Percentiles rank a stretch among this genome's conserved stretches.
Conservation (phyloP, 1,140 invertebrate species). For the Aphelenchoides fujianensis region DNA sequence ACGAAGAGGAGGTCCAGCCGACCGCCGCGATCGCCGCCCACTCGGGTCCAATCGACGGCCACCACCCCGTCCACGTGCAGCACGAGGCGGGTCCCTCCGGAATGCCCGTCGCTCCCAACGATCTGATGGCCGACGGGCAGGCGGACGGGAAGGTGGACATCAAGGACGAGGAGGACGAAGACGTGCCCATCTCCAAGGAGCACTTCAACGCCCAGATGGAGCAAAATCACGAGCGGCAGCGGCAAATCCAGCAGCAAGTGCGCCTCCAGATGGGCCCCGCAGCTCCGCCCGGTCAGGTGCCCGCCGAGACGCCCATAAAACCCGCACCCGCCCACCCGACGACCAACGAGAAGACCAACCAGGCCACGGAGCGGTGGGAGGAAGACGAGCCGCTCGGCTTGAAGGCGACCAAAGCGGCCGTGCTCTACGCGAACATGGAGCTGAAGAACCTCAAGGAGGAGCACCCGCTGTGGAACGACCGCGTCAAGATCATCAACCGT, state of each 20-base stretch:
- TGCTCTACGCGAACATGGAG: constrained; percentile 90
- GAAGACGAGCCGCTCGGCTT: constrained; percentile 85
- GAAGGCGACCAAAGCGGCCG: constrained; percentile 88
- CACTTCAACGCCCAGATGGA: constrained; percentile 33
- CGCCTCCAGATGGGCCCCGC: constrained; percentile 67
- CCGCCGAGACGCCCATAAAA: not conserved
- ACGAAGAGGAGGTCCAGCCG: not conserved
- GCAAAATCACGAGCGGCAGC: constrained; percentile 33
- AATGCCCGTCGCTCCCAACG: not conserved
- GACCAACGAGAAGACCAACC: constrained; percentile 71
- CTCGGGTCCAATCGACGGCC: not conserved
- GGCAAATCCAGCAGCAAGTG: constrained; percentile 56
- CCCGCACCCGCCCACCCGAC: constrained; percentile 63
- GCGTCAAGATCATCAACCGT: constrained; percentile 86
- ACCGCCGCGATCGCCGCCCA: no score
- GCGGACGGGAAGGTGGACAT: not conserved
- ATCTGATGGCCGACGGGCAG: not conserved
- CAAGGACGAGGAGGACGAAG: constrained; percentile 8
- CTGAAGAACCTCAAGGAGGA: constrained; percentile 87
- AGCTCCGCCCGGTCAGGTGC: constrained; percentile 13
- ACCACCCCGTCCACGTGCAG: not conserved
- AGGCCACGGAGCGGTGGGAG: constrained; percentile 87
- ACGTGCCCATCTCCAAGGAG: not conserved
- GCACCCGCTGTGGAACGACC: constrained; percentile 77
- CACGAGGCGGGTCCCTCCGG: not conserved